A percentile compares a stretch with the other conserved stretches of the same genome.
These are phyloP conservation scores for Ruditapes philippinarum DNA, from an alignment of 1,140 invertebrate species.

Conservation along the genomic window DNA sequence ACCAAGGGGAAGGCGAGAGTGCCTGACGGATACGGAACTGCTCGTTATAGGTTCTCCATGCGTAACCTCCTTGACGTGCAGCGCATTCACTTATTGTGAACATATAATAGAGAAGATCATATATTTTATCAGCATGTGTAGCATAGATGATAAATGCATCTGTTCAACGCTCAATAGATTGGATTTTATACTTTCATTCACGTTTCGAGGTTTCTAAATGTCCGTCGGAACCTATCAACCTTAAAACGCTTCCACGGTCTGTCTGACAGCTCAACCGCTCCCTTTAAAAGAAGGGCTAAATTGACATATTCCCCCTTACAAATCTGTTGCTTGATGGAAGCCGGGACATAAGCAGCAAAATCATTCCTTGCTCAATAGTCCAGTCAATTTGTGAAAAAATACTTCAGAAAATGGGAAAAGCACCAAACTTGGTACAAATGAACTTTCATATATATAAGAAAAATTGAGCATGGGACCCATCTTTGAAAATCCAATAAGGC, in stretches of 20 bases:
- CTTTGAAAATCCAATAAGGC: no score
- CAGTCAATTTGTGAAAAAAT: no score
- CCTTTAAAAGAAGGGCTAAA: slow-evolving; percentile 3
- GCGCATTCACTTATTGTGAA: background rate
- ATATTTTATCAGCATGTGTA: background rate
- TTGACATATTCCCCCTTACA: slow-evolving; percentile 27
- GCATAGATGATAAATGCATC: slow-evolving; percentile 17
- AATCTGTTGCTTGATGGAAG: background rate
- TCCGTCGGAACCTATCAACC: background rate
- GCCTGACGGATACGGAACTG: slow-evolving; percentile 35
- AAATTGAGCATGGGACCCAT: no score
- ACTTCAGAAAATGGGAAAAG: no score
- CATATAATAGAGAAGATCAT: slow-evolving; percentile 14
- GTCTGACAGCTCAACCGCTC: slow-evolving; percentile 6
- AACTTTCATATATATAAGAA: no score
- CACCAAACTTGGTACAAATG: no score
- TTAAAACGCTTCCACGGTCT: background rate
- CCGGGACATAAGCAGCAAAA: background rate
- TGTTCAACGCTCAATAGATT: background rate
- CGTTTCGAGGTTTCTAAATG: background rate
- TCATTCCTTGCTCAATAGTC: background rate
- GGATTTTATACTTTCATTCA: background rate
- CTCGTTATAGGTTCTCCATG: slow-evolving; percentile 29
- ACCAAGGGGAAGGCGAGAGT: background rate
- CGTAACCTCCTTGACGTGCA: background rate